Evolutionary conservation across 2,888 invertebrate species (phyloP).

Genomic region (Arge pagana): DNA sequence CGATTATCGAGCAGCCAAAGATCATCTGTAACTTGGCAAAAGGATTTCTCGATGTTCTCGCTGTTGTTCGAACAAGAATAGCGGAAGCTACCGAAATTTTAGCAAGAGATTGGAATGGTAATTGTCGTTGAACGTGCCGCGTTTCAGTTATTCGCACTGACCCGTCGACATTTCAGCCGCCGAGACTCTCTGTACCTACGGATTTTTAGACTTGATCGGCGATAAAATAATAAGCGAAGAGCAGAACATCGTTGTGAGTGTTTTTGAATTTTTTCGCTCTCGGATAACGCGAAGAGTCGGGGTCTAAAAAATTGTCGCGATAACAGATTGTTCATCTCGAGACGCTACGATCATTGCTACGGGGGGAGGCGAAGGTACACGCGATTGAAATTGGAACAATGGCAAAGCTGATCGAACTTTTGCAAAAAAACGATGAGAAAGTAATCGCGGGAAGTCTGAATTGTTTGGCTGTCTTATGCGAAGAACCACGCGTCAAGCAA

Average conservation of each 20-base stretch:
- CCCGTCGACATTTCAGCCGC: slow-evolving; percentile 45
- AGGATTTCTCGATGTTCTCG: slow-evolving; percentile 49
- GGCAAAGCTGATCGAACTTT: slow-evolving; percentile 45
- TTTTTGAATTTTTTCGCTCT: no score
- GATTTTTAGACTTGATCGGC: slow-evolving; percentile 51
- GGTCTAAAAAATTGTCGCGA: no score
- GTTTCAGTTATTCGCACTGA: no score
- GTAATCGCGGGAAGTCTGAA: slow-evolving; percentile 45
- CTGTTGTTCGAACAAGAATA: slow-evolving; percentile 52
- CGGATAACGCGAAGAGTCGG: no score
- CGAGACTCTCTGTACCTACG: slow-evolving; percentile 51
- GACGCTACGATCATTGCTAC: slow-evolving; percentile 52
- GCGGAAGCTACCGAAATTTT: slow-evolving; percentile 54
- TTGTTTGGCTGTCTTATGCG: slow-evolving; percentile 49
- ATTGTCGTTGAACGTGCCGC: neutral
- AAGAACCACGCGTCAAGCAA: slow-evolving; percentile 50
- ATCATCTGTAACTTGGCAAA: slow-evolving; percentile 49
- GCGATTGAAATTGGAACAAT: slow-evolving; percentile 53
- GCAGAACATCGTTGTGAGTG: slow-evolving; percentile 44
- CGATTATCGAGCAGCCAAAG: slow-evolving; percentile 50
- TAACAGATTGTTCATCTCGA: slow-evolving; percentile 48
- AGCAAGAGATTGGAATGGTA: slow-evolving; percentile 41
- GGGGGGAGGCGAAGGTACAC: slow-evolving; percentile 50
- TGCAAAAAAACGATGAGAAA: slow-evolving; percentile 42
- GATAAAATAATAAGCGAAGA: slow-evolving; percentile 44